These are phyloP conservation scores for Rutilus rutilus DNA, from an alignment of 2,113 vertebrate species.

Conservation along the genomic window DNA sequence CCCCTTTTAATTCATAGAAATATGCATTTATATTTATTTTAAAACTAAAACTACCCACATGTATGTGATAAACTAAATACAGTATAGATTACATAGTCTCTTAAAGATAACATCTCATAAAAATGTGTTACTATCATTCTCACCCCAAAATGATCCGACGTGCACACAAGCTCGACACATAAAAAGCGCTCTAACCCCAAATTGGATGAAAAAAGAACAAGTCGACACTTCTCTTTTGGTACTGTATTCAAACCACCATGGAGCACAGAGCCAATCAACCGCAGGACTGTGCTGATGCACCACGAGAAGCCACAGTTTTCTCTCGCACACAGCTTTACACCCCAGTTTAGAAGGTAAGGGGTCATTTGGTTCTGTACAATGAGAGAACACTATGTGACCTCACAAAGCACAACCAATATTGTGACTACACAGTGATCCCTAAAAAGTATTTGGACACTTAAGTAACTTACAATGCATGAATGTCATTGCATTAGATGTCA, in stretches of 20 bases:
- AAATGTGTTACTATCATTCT: constrained; percentile 3
- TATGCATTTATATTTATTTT: neutral
- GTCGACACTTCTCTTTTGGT: constrained; percentile 25
- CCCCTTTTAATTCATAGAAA: too few relatives aligned
- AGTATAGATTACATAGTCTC: neutral
- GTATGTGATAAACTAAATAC: neutral
- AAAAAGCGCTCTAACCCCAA: constrained; percentile 12
- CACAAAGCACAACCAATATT: neutral
- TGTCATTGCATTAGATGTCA: neutral
- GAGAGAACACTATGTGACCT: neutral
- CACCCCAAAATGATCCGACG: neutral
- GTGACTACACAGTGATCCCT: neutral
- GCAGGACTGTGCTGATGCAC: constrained; percentile 72
- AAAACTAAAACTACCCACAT: neutral
- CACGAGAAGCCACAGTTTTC: constrained; percentile 69
- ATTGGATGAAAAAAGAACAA: constrained; percentile 10
- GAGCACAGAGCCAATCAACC: constrained; percentile 70
- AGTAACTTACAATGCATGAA: neutral
- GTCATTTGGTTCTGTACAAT: neutral
- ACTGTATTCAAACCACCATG: constrained; percentile 57
- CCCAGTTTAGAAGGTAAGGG: neutral
- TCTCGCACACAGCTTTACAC: constrained; percentile 47
- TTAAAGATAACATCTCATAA: constrained; percentile 6
- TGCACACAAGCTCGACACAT: neutral
- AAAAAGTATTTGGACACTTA: neutral